Evolutionary conservation across 1,140 invertebrate species (phyloP).

Genomic region (Macrosteles quadrilineatus): DNA sequence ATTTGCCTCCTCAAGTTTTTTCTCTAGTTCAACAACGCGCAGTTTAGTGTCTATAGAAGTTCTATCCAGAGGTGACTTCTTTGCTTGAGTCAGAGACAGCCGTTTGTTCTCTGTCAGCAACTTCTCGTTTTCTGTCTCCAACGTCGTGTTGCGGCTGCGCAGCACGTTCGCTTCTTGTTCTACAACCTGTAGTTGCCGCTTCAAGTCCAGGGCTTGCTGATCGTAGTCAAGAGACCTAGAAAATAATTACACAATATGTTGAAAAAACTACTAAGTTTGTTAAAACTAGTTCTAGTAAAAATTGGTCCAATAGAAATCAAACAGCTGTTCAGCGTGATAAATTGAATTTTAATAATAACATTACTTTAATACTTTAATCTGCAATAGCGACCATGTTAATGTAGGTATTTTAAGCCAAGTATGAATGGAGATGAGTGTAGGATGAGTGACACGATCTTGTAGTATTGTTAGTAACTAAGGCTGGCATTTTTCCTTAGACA

Average conservation of each 20-base stretch:
- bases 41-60: constrained; percentile 52
- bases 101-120: constrained; percentile 70
- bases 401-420: too few species aligned
- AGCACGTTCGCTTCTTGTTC: constrained; percentile 71
- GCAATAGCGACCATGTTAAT: too few species aligned
- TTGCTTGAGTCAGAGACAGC: constrained; percentile 57
- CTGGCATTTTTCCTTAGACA: too few species aligned
- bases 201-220: constrained; percentile 65
- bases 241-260: constrained; percentile 7
- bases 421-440: too few species aligned
- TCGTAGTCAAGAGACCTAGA: constrained; percentile 61
- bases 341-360: neutral
- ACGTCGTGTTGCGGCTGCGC: constrained; percentile 60
- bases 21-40: constrained; percentile 64
- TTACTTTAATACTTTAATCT: constrained; percentile 14
- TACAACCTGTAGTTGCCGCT: constrained; percentile 69
- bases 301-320: too few species aligned
- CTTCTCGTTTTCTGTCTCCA: constrained; percentile 76
- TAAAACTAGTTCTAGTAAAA: too few species aligned
- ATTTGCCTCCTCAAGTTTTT: constrained; percentile 61
- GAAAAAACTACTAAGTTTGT: too few species aligned
- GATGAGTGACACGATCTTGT: too few species aligned
- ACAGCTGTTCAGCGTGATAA: too few species aligned
- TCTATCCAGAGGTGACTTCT: constrained; percentile 46
- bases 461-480: too few species aligned